Base-by-base conservation (phyloP, 2,113 vertebrate species). In the Ceyx margarethae region DNA sequence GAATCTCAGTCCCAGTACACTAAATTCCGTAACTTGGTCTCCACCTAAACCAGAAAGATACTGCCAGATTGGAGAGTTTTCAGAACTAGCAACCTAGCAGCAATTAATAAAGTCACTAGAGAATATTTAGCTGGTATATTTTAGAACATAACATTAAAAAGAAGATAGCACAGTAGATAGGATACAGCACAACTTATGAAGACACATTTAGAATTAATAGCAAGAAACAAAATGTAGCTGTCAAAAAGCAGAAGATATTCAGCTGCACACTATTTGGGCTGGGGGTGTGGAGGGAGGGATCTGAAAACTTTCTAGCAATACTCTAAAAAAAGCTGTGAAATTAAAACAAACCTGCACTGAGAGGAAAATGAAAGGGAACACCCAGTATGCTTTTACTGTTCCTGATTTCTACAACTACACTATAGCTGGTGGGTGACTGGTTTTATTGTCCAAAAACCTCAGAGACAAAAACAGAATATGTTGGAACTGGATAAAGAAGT, bases 271-370 rank as follows among this genome's bases (percentile, higher is more conserved):
- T 28, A 3, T 21, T 51, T 33, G 8, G 13, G 50, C 50, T 51
- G 50, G 50, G 25, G 6, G 5, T 10, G 10, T 6, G 2, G 11
- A 6, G 2, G 15, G 2, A 19, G 46, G 14, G 20, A 56, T 9
- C 21, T 6, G 29, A 31, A 73, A 19, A 15, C 13, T 57, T 18
- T 8, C 15, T 61, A 28, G 43, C 15, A 18, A 21, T 43, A 75
- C 26, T 68, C 13, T 43, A 48, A 57, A 40, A 57, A 40, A 73
- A 73, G 7, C 6, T 25, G 17, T 9, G 40, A 73, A 42, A 60
- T 53, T 56, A 57, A 77, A 89, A 65, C 11, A 33, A 51, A 37
- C 6, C 12, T 78, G 26, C 35, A n/a, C 56, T 35, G 19, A 87
- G 14, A n/a, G 37, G 9, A 81, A 66, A n/a, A 69, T 5, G 11